Evolutionary conservation across 2,888 invertebrate genomes (phyloP).

Genomic region (Epinotia bilunana): DNA sequence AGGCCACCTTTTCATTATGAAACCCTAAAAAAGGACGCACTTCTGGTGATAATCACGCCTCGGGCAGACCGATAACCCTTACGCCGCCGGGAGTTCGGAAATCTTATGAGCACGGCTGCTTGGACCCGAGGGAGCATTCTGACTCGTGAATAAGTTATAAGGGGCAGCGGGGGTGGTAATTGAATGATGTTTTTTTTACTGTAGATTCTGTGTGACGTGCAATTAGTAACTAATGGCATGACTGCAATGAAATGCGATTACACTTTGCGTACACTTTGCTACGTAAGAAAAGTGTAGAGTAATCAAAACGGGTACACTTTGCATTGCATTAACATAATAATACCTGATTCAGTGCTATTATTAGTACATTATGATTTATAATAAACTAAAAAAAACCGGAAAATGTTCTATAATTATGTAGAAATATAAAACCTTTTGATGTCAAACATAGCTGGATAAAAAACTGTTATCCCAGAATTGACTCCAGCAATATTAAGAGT

Average conservation of each 20-base stretch:
- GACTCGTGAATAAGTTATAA: conserved; percentile 49
- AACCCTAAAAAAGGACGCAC: conserved; percentile 43
- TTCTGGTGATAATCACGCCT: conserved; percentile 45
- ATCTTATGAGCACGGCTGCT: conserved; percentile 58
- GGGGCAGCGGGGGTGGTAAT: conserved; percentile 37
- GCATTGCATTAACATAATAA: too few relatives aligned
- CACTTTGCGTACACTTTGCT: too few relatives aligned
- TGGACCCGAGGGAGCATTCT: conserved; percentile 48
- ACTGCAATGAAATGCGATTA: neutral
- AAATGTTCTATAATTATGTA: too few relatives aligned
- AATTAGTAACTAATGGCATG: neutral
- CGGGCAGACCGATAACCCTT: conserved; percentile 53
- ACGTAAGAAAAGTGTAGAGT: too few relatives aligned
- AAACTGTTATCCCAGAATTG: too few relatives aligned
- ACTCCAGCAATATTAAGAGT: too few relatives aligned
- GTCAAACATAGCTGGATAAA: too few relatives aligned
- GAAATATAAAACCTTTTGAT: too few relatives aligned
- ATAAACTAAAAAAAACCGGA: too few relatives aligned
- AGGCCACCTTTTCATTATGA: conserved; percentile 29
- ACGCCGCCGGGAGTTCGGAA: conserved; percentile 56
- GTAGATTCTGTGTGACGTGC: neutral
- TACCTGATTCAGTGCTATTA: too few relatives aligned
- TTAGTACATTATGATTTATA: too few relatives aligned
- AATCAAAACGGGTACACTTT: too few relatives aligned
- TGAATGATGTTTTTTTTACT: conserved; percentile 27